phyloP scores from a whole-genome alignment of 2,797 vertebrate species.

The Pantherophis alleghaniensis region DNA sequence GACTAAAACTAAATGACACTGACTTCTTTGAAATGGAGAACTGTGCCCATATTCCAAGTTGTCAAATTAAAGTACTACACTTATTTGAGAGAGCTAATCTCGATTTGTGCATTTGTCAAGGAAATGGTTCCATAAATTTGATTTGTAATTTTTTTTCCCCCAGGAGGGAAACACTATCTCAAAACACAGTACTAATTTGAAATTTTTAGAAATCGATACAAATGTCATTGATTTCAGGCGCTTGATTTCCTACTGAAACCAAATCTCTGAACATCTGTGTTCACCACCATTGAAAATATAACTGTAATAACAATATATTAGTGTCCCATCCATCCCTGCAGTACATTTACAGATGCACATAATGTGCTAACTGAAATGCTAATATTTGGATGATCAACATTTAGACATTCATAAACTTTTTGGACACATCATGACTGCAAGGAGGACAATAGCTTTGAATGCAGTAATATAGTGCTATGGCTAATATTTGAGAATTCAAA shows the following conservation, averaged over 20 bases:
- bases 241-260: not conserved
- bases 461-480: not conserved
- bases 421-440: not conserved
- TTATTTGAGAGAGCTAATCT: not conserved
- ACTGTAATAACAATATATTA: not conserved
- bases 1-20: not conserved
- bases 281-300: not conserved
- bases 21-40: not conserved
- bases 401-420: not conserved
- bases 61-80: not conserved
- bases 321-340: not conserved
- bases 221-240: conserved; percentile 7
- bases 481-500: not conserved
- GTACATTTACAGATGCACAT: not conserved
- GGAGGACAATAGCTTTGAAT: not conserved
- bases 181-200: not conserved
- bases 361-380: not conserved
- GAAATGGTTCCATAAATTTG: not conserved
- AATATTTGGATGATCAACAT: not conserved
- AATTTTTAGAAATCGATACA: not conserved
- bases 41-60: not conserved
- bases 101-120: not conserved
- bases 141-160: not conserved
- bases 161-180: not conserved
- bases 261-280: not conserved